These are phyloP conservation scores for Patiria miniata DNA, from an alignment of 35 echinoderm and acorn worm species.

Conservation along the genomic window DNA sequence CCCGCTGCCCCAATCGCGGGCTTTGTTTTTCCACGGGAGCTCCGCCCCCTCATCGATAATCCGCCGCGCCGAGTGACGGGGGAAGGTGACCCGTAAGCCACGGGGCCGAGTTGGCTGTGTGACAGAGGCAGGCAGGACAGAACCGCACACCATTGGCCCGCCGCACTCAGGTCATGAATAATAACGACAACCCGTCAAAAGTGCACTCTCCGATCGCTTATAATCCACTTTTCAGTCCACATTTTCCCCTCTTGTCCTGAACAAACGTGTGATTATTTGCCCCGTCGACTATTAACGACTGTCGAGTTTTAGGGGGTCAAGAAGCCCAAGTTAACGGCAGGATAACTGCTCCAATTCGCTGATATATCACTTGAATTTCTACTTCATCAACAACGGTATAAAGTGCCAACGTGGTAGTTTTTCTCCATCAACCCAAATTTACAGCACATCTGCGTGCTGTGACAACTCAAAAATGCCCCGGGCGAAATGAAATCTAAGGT, in stretches of 20 bases:
- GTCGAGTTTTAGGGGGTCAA: no score
- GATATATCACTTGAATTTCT: conserved; percentile 10
- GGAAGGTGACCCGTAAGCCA: background rate
- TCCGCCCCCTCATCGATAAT: conserved; percentile 4
- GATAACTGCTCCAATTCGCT: background rate
- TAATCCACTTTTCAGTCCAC: background rate
- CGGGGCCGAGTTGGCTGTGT: background rate
- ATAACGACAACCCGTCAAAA: background rate
- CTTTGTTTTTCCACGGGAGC: conserved; percentile 21
- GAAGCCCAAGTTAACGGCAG: no score
- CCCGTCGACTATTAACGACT: background rate
- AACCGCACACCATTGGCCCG: background rate
- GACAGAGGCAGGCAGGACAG: background rate
- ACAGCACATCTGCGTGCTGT: background rate
- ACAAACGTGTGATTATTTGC: background rate
- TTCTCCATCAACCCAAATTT: background rate
- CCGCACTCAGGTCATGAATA: background rate
- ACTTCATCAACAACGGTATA: background rate
- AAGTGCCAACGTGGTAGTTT: background rate
- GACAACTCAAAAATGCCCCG: background rate
- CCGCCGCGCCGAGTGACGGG: background rate
- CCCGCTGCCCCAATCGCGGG: conserved; percentile 24
- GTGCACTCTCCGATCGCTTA: background rate
- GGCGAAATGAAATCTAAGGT: background rate
- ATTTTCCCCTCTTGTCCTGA: background rate